Base-by-base conservation (phyloP, 2,797 vertebrate genomes). In the Bradypus variegatus region DNA sequence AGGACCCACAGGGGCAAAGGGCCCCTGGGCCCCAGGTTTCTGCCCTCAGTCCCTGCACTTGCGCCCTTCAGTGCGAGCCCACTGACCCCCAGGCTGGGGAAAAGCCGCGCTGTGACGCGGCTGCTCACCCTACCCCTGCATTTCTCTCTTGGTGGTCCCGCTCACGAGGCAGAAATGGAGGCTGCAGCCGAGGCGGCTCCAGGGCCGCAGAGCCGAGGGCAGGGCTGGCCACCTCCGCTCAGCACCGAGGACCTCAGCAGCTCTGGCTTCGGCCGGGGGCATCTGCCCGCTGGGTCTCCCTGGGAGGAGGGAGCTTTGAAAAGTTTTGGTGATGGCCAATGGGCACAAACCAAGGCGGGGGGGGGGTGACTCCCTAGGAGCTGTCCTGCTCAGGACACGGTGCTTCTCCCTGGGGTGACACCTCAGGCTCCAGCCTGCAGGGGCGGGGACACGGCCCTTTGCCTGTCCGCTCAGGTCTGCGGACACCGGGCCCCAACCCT, bases 1-100 rank as follows among this genome's bases (percentile, higher is more conserved):
- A 72, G 84, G 69, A 88, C 95, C 91, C 27, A 50, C 45, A 72
- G 94, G 94, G 94, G 96, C 83, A 55, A 88, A 83, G n/a, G 33
- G 11, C 81, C 82, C 87, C 36, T n/a, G 16, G 86, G 82, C 72
- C 70, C 93, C 77, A 33, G 80, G 90, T 91, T 70, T 77, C 86
- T 12, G 3, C 29, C 58, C 89, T 69, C 25, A 83, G 62, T 53
- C 73, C 23, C 41, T 1, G 2, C 29, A 27, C 21, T 8, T 2
- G 36, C 67, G 60, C n/a, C 45, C 62, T 45, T 45, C 70, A 0
- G 33, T 6, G 6, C 15, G 0, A 0, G 48, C 45, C 76, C 12
- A 33, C 45, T 18, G 18, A 19, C 23, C 65, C 41, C 48, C 55
- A 45, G 65, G 69, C 8, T 41, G 48, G 31, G 14, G 50, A 50